Evolutionary conservation across 2,113 vertebrate species (phyloP).

Genomic region (Microcebus griseorufus): DNA sequence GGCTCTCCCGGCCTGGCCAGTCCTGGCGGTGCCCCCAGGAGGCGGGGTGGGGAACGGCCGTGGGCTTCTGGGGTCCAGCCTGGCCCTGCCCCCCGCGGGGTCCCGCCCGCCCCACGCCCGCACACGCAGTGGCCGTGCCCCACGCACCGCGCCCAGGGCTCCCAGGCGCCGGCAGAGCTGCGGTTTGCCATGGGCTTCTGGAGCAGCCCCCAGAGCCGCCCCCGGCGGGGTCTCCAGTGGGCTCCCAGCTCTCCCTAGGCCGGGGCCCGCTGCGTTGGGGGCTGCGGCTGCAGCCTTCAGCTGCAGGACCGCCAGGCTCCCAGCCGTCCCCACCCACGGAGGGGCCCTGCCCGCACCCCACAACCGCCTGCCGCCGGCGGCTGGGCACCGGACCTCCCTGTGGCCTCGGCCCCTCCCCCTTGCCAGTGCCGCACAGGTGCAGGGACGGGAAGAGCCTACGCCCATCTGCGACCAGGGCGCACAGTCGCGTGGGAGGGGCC

Average conservation of each 20-base stretch:
- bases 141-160: rapidly evolving
- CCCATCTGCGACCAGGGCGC: neutral
- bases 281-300: rapidly evolving
- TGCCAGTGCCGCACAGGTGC: rapidly evolving
- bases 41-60: rapidly evolving
- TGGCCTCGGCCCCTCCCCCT: too few species aligned
- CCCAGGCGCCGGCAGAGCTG: too few species aligned
- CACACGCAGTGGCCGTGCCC: too few species aligned
- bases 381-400: neutral
- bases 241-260: neutral
- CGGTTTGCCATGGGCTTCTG: neutral
- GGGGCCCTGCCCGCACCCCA: rapidly evolving
- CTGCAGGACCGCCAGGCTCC: neutral
- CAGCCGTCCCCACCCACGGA: neutral
- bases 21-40: neutral
- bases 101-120: neutral
- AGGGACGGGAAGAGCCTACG: rapidly evolving
- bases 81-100: neutral
- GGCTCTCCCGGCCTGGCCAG: neutral
- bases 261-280: neutral
- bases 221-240: too few species aligned
- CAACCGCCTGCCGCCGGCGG: neutral
- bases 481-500: neutral
- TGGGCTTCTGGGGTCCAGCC: neutral
- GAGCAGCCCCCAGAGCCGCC: neutral